phyloP scores from a whole-genome alignment of 2,113 vertebrate species.

The Serinus canaria region DNA sequence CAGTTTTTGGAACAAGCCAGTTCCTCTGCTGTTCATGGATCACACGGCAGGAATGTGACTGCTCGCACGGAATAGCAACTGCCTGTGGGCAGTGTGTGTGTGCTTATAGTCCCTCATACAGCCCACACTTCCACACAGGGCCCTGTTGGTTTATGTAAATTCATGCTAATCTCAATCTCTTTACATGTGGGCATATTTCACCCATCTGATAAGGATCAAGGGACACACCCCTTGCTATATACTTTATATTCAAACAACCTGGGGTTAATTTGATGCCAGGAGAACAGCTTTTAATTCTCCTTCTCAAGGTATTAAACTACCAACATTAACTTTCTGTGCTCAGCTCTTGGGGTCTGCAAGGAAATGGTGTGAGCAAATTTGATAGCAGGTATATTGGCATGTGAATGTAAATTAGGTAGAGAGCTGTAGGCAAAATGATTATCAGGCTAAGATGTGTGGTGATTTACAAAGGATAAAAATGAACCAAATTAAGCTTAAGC shows the following conservation, averaged over 20 bases:
- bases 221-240: neutral
- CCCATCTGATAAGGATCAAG: neutral
- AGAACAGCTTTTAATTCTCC: constrained; percentile 35
- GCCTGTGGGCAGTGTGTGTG: neutral
- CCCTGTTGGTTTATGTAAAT: neutral
- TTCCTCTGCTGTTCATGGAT: neutral
- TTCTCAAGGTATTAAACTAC: constrained; percentile 18
- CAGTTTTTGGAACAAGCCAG: neutral
- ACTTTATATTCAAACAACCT: constrained; percentile 34
- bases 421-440: neutral
- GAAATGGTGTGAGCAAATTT: constrained; percentile 52
- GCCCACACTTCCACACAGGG: neutral
- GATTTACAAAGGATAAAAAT: neutral
- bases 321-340: constrained; percentile 40
- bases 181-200: neutral
- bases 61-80: neutral
- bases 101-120: neutral
- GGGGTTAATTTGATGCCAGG: constrained; percentile 32
- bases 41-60: neutral
- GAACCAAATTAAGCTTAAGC: neutral
- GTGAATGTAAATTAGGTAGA: constrained; percentile 35
- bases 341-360: constrained; percentile 24
- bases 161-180: neutral
- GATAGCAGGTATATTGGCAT: constrained; percentile 16
- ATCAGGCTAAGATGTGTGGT: neutral